Conservation (phyloP, 64 coral and sea anemone species). For the Pocillopora damicornis region DNA sequence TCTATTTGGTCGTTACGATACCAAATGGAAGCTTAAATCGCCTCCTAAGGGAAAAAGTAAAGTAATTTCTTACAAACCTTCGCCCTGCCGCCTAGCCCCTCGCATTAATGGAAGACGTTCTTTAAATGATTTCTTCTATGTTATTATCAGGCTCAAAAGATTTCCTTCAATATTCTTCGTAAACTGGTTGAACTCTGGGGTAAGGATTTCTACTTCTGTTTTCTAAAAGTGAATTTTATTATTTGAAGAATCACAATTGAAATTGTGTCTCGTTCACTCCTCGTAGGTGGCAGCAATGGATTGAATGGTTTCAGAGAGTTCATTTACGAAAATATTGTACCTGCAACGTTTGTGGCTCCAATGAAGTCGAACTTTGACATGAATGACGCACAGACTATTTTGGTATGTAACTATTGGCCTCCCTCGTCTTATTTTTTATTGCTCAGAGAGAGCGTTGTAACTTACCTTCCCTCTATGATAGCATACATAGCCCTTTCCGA, state of each 20-base stretch:
- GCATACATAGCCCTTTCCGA: not conserved
- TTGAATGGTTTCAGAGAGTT: slow-evolving; percentile 84
- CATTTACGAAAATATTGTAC: slow-evolving; percentile 84
- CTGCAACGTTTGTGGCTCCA: slow-evolving; percentile 81
- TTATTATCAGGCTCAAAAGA: slow-evolving; percentile 71
- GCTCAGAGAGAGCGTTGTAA: not conserved
- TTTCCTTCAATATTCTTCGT: slow-evolving; percentile 78
- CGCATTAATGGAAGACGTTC: not conserved
- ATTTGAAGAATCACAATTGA: not conserved
- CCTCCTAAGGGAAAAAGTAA: not conserved
- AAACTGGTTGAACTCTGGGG: slow-evolving; percentile 96
- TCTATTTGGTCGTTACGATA: too few relatives aligned
- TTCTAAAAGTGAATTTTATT: not conserved
- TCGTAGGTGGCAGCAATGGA: slow-evolving; percentile 65
- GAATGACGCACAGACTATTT: slow-evolving; percentile 89
- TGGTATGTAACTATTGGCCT: slow-evolving; percentile 50
- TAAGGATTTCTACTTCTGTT: slow-evolving; percentile 22
- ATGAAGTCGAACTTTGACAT: slow-evolving; percentile 86
- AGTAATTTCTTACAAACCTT: not conserved
- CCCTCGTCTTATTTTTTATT: not conserved
- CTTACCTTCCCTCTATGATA: not conserved
- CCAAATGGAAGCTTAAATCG: too few relatives aligned
- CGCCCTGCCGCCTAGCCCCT: too few relatives aligned
- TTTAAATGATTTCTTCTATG: not conserved
- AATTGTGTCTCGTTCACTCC: not conserved